Evolutionary conservation across 2,797 vertebrate species (phyloP).

Genomic region (Buceros bicornis): DNA sequence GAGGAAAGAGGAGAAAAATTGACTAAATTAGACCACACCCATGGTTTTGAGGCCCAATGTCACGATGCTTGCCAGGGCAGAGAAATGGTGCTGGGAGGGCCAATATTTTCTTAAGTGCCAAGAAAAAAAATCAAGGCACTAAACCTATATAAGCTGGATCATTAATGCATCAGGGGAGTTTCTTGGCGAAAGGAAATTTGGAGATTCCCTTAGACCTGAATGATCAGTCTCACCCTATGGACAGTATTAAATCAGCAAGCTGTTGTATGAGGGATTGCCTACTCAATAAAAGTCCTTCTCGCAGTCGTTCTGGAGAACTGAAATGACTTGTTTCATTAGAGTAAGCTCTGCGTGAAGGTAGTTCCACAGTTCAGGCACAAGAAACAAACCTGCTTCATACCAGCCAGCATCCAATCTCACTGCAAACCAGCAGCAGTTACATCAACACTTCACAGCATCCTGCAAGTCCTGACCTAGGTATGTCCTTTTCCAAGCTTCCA

Average conservation of each 20-base stretch:
- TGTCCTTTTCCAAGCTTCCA: background rate
- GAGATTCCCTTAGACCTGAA: background rate
- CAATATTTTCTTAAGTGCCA: background rate
- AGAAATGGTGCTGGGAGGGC: background rate
- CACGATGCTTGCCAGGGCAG: conserved; percentile 8
- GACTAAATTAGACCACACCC: conserved; percentile 45
- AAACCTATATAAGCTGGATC: background rate
- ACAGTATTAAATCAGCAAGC: accelerated
- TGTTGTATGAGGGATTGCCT: accelerated
- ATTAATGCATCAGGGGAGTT: background rate
- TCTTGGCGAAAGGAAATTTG: background rate
- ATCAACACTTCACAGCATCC: background rate
- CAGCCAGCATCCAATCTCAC: background rate
- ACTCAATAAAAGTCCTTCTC: background rate
- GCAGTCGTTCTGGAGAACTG: background rate
- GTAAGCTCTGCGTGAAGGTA: background rate
- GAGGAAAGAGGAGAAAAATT: background rate
- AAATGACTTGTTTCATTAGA: background rate
- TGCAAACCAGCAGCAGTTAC: background rate
- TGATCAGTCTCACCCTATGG: background rate
- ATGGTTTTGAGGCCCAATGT: background rate
- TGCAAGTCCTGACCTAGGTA: background rate
- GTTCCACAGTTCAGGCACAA: background rate
- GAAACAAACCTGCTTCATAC: background rate
- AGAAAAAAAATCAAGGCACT: background rate